A percentile compares a stretch with the other conserved stretches of the same genome.
Conservation (phyloP, 2,797 vertebrate genomes). For the Syndactyla subalaris region DNA sequence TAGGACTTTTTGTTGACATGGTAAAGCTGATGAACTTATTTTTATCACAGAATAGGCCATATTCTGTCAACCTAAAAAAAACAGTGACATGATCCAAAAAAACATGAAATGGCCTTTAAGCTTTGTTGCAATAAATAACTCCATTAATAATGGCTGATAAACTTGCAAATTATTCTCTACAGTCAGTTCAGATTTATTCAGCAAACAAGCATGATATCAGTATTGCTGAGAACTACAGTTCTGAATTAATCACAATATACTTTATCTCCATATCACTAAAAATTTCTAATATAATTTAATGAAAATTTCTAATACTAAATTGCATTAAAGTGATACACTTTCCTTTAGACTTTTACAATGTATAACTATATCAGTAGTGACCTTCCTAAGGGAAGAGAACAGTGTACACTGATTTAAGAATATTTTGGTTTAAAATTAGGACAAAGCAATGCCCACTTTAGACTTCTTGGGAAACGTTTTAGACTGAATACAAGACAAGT, state of each 20-base stretch:
- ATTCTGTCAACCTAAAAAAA: not conserved
- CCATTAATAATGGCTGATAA: slow-evolving; percentile 63
- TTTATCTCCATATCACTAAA: not conserved
- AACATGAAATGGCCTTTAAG: slow-evolving; percentile 29
- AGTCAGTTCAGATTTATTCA: slow-evolving; percentile 46
- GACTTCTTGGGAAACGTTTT: not conserved
- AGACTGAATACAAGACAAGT: not conserved
- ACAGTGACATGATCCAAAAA: slow-evolving; percentile 1
- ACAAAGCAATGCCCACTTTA: not conserved
- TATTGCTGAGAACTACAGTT: not conserved
- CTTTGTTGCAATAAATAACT: slow-evolving; percentile 57
- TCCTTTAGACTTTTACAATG: not conserved
- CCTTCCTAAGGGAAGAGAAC: not conserved
- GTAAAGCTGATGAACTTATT: not conserved
- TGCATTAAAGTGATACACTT: not conserved
- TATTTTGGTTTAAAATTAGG: not conserved
- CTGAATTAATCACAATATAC: slow-evolving; percentile 16
- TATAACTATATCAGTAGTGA: not conserved
- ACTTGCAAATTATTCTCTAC: slow-evolving; percentile 61
- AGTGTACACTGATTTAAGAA: not conserved
- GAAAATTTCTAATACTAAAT: not conserved
- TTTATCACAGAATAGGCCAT: not conserved
- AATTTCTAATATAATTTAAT: not conserved
- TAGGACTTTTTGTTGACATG: not conserved
- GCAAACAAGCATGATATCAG: not conserved